Percentiles rank a stretch among this genome's conserved stretches.
phyloP scores from a whole-genome alignment of 2,888 invertebrate genomes.

The Pristionchus japonicus region DNA sequence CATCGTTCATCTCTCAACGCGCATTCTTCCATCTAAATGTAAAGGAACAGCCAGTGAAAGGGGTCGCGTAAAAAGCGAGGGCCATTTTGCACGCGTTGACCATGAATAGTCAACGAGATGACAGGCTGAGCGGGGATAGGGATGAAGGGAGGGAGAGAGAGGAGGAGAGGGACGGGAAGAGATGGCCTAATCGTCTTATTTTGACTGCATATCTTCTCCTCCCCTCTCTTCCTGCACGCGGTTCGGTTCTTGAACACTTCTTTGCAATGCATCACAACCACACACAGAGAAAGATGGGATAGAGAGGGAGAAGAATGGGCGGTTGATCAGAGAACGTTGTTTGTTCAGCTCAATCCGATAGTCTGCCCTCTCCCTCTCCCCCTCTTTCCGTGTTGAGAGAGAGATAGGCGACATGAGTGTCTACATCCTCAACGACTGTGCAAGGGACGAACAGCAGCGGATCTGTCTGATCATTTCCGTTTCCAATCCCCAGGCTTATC shows the following conservation, averaged over 20 bases:
- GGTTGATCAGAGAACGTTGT: constrained; percentile 1
- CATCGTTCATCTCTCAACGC: too few relatives aligned
- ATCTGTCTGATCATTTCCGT: not conserved
- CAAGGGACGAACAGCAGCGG: too few relatives aligned
- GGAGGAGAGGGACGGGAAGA: not conserved
- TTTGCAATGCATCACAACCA: not conserved
- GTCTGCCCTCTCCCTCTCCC: not conserved
- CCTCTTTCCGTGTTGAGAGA: not conserved
- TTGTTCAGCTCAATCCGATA: not conserved
- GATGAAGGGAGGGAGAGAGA: not conserved
- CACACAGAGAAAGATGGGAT: not conserved
- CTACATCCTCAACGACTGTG: not conserved
- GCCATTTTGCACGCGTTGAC: constrained; percentile 11
- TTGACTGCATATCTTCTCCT: not conserved
- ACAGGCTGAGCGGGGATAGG: not conserved
- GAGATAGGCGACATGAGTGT: too few relatives aligned
- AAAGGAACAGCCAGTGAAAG: not conserved
- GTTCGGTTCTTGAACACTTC: not conserved
- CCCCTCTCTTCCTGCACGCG: too few relatives aligned
- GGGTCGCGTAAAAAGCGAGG: not conserved
- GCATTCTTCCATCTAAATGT: not conserved
- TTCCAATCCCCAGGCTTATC: too few relatives aligned
- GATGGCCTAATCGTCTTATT: not conserved
- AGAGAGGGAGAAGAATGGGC: not conserved
- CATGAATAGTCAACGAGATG: constrained; percentile 24